Evolutionary conservation across 2,888 invertebrate species (phyloP).

Genomic region (Trimorus sp.): DNA sequence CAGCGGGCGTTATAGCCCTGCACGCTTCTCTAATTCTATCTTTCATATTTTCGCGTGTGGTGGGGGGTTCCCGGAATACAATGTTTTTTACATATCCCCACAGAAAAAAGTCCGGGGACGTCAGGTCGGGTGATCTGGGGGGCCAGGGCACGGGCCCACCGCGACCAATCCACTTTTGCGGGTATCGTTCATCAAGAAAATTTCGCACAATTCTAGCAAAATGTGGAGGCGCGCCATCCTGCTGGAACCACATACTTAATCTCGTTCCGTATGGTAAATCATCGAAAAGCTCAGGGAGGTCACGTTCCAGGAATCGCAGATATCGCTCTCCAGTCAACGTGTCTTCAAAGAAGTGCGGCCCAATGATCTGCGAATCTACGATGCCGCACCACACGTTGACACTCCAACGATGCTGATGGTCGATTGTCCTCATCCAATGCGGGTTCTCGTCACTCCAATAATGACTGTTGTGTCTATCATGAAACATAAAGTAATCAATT

Average conservation of each 20-base stretch:
- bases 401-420: not conserved
- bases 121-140: conserved; percentile 47
- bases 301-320: conserved; percentile 62
- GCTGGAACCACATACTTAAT: conserved; percentile 58
- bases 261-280: conserved; percentile 44
- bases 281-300: conserved; percentile 47
- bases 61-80: conserved; percentile 22
- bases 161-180: conserved; percentile 48
- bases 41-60: conserved; percentile 34
- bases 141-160: conserved; percentile 39
- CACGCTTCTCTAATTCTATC: conserved; percentile 34
- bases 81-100: conserved; percentile 48
- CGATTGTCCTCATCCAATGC: not conserved
- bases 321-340: conserved; percentile 56
- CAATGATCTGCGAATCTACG: conserved; percentile 45
- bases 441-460: conserved; percentile 6
- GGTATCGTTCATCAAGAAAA: conserved; percentile 1
- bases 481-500: conserved; percentile 5
- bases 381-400: conserved; percentile 52
- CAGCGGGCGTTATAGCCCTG: not conserved
- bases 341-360: conserved; percentile 68
- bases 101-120: conserved; percentile 16
- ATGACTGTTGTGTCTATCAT: not conserved
- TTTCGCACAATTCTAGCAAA: conserved; percentile 57
- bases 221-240: conserved; percentile 71